phyloP scores from a whole-genome alignment of 1,140 invertebrate genomes.

The Vanessa tameamea region DNA sequence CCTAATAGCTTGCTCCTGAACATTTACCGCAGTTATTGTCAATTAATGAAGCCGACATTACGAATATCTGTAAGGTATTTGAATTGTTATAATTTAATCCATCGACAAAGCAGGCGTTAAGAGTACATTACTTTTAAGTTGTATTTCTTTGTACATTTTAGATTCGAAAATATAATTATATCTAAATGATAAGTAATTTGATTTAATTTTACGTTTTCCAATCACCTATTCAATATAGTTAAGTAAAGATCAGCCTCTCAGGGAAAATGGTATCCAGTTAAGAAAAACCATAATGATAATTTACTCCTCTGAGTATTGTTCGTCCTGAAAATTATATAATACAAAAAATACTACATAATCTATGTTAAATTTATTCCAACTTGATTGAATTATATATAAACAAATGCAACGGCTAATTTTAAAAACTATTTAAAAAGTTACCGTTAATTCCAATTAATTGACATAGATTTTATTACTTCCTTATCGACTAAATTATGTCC shows the following conservation, averaged over 20 bases:
- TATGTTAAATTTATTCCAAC: too few species aligned
- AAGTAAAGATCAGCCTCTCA: background rate
- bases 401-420: too few species aligned
- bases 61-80: slow-evolving; percentile 57
- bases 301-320: too few species aligned
- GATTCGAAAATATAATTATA: slow-evolving; percentile 80
- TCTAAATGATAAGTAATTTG: slow-evolving; percentile 71
- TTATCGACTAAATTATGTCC: too few species aligned
- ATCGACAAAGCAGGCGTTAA: slow-evolving; percentile 71
- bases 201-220: slow-evolving; percentile 37
- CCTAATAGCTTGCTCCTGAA: slow-evolving; percentile 69
- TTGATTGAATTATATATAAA: too few species aligned
- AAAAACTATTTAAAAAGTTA: too few species aligned
- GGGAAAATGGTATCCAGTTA: too few species aligned
- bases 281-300: too few species aligned
- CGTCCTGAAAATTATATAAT: too few species aligned
- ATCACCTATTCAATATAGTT: background rate
- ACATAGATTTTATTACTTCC: too few species aligned
- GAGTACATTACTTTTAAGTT: slow-evolving; percentile 79
- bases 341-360: too few species aligned
- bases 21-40: slow-evolving; percentile 62
- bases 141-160: slow-evolving; percentile 81
- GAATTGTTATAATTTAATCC: slow-evolving; percentile 65
- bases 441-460: too few species aligned
- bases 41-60: slow-evolving; percentile 66